Base-by-base conservation (phyloP, 1,140 invertebrate genomes). In the Oppia nitens region DNA sequence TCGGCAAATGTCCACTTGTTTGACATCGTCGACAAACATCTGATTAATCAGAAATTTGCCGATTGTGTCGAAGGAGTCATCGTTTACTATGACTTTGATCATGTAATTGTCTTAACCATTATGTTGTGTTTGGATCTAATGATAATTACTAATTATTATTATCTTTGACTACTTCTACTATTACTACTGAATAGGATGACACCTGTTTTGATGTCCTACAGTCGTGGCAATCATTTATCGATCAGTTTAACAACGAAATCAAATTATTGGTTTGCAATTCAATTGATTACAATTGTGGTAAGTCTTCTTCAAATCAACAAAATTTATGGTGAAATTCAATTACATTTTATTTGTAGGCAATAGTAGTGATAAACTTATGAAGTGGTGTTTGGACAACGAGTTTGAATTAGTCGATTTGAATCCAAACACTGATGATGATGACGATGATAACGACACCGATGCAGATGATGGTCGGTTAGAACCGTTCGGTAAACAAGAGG, bases 401-500 rank as follows among this genome's bases (percentile, higher is more conserved):
- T 86, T 81, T 77, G 84, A 87, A 69, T 70, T 86, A 51, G 77
- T 87, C 20, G 83, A 86, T 69, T 66, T 86, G 20, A 74, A 81
- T 65, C 76, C 78, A 26, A 67, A 69, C 27, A 70, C 74, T 47
- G 68, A 71, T 6, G 65, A 66, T 40, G 76, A 78, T 54, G 66
- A 69, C 47, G 70, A 75, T 54, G 70, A 73, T 57, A 63, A 74
- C 52, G 57, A 51, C 17, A 17, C 6, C 6, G 6, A 9, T 52
- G 53, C 57, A 68, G 78, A 80, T 66, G 76, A 79, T 65, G n/a
- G n/a, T n/a, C n/a, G n/a, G n/a, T n/a, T n/a, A n/a, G n/a, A n/a
- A n/a, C n/a, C n/a, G n/a, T n/a, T n/a, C n/a, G 80, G 82, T 66
- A 66, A 69, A 45, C 80, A 82, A 66, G 81, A 79, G 64, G 76